Percentiles rank a stretch among this genome's conserved stretches.
phyloP scores from a whole-genome alignment of 2,888 invertebrate genomes.

The Callosobruchus maculatus region DNA sequence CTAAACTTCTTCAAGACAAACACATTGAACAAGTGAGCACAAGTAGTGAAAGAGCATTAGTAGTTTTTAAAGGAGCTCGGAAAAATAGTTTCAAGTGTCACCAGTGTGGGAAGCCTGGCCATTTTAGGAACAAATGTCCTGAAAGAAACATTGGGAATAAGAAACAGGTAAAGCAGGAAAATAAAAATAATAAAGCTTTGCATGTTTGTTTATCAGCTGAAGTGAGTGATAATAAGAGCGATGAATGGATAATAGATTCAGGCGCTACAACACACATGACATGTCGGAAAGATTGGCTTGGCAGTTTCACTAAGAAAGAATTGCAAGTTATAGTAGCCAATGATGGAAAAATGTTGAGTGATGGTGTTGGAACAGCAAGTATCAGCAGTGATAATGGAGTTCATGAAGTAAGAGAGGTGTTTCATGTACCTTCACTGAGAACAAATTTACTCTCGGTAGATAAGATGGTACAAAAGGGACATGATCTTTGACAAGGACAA shows the following conservation, averaged over 20 bases:
- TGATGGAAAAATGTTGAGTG: too few relatives aligned
- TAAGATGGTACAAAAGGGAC: conserved; percentile 9
- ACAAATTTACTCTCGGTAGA: conserved; percentile 9
- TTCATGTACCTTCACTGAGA: conserved; percentile 5
- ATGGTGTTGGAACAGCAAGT: background rate
- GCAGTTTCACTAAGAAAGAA: too few relatives aligned
- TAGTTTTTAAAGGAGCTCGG: background rate
- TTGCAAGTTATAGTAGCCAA: too few relatives aligned
- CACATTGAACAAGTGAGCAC: background rate
- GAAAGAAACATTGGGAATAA: background rate
- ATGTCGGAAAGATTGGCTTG: too few relatives aligned
- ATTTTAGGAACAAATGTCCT: background rate
- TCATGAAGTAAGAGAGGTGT: background rate
- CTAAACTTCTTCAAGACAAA: conserved; percentile 14
- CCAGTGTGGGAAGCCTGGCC: too few relatives aligned
- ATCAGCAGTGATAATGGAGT: conserved; percentile 2
- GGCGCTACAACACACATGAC: too few relatives aligned
- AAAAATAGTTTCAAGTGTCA: background rate
- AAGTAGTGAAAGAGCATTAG: too few relatives aligned
- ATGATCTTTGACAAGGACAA: conserved; percentile 3
- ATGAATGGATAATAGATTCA: too few relatives aligned
- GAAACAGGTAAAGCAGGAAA: background rate
- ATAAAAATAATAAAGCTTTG: background rate
- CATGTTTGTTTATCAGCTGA: too few relatives aligned
- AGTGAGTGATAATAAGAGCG: too few relatives aligned